Evolutionary conservation across 2,888 invertebrate species (phyloP), one percentile per base, ranked within the genome.

Genomic region (Chrysomela aeneicollis): DNA sequence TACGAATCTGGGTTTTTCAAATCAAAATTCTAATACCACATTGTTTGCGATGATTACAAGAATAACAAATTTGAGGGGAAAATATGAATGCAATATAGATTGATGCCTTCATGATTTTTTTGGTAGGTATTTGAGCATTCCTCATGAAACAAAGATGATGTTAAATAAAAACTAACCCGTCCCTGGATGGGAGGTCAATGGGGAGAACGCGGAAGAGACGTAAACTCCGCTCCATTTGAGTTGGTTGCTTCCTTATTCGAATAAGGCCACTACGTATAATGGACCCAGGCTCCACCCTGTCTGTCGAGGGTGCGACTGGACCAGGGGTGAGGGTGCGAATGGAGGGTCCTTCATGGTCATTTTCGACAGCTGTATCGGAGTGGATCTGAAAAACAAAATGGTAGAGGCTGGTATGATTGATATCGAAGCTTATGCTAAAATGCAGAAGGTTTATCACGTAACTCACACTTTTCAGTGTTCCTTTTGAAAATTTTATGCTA

Each of bases 271-370:
- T 15, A 15, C 42, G n/a, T 15, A 64, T 67, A 67, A 67, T 63
- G 64, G 53, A 59, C 52, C 47, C 50, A 59, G 61, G 59, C 67
- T 67, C 67, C 67, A 61, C 67, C 67, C 67, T 55, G 46, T 58
- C 59, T 61, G 54, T 30, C 26, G 57, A 60, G 66, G 63, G 63
- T 57, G 60, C 15, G 55, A 58, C 63, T 63, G 63, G 66, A 63
- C 66, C 32, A 12, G 46, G 52, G 30, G 52, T 22, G 63, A 57
- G 66, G 59, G 66, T 61, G 62, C 47, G 55, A 50, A 26, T 35
- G 55, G 42, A 54, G 50, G 64, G 59, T 47, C 22, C 32, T 37
- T 32, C 30, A 42, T 64, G 64, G 64, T 64, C 64, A 64, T 60
- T 60, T 57, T 21, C 51, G 30, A 32, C 42, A 51, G 30, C 21